Base-by-base conservation (phyloP, 2,113 vertebrate species). In the Capreolus pygargus region DNA sequence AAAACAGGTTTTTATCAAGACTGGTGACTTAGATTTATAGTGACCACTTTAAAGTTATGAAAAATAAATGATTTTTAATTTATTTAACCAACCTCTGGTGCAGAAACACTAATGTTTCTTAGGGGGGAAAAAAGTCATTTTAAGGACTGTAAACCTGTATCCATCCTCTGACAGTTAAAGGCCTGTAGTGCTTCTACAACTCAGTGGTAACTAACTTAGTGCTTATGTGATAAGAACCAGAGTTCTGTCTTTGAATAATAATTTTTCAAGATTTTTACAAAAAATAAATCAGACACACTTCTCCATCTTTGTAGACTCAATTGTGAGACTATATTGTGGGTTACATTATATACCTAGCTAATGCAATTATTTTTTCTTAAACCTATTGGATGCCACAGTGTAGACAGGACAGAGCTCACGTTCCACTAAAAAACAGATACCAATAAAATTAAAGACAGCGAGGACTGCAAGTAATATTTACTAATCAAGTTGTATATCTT, bases 1-100 rank as follows among this genome's bases (percentile, higher is more conserved):
- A n/a, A 43, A 97, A 95, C 64, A 96, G 47, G 78, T 88, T 57
- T 93, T 97, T 94, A 96, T 96, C 91, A 94, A 97, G 85, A 95
- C 0, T 92, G 15, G 78, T 96, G 21, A 89, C 67, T 92, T 96
- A 55, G 67, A 91, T 27, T 86, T 47, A 85, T 30, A 83, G 0
- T 1, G 12, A 60, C 30, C 94, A 85, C 4, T 16, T 95, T 96
- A 91, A 97, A 96, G 60, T 45, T 91, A 86, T 64, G 70, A 96
- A 86, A 97, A 97, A 9, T 74, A 33, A 84, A 45, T 25, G 55
- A 64, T 82, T 92, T 94, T 96, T 55, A 96, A 82, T 88, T 92
- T 74, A 21, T 91, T 13, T 47, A 95, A 85, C 50, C 54, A 50
- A 17, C 82, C 95, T 92, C 25, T 94, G 50, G 45, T 25, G 96